phyloP scores from a whole-genome alignment of 1,140 invertebrate species.

The Luehdorfia chinensis region DNA sequence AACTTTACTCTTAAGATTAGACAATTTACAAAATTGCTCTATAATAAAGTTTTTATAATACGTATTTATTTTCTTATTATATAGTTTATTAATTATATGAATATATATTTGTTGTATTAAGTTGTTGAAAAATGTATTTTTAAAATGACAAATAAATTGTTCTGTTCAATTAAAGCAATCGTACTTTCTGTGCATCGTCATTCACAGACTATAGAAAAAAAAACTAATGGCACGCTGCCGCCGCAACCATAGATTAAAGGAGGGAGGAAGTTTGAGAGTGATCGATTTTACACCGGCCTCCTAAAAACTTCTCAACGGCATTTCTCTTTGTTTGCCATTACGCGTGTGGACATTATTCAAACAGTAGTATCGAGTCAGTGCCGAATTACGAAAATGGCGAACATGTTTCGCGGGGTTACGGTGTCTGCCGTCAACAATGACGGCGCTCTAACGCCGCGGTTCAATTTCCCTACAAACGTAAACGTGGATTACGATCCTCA shows the following conservation, averaged over 20 bases:
- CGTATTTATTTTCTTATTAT: too few species aligned
- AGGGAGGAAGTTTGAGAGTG: slow-evolving; percentile 71
- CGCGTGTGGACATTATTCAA: slow-evolving; percentile 53
- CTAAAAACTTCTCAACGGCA: slow-evolving; percentile 68
- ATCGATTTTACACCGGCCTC: slow-evolving; percentile 75
- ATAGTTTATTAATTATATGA: too few species aligned
- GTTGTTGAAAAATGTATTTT: too few species aligned
- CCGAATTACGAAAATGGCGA: slow-evolving; percentile 80
- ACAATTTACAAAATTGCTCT: too few species aligned
- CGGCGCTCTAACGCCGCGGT: slow-evolving; percentile 81
- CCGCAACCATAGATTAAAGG: slow-evolving; percentile 62
- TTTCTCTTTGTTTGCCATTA: slow-evolving; percentile 72
- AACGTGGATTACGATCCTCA: slow-evolving; percentile 87
- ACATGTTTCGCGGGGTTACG: slow-evolving; percentile 82
- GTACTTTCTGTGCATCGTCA: slow-evolving; percentile 11
- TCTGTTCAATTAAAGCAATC: too few species aligned
- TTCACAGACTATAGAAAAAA: slow-evolving; percentile 24
- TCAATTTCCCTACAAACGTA: slow-evolving; percentile 82
- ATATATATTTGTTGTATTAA: too few species aligned
- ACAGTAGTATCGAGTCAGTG: slow-evolving; percentile 44
- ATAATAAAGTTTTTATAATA: too few species aligned
- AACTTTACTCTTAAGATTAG: too few species aligned
- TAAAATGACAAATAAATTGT: too few species aligned
- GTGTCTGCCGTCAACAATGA: slow-evolving; percentile 83
- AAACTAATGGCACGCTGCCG: slow-evolving; percentile 58